Conservation (phyloP, 2,113 vertebrate genomes). For the Indri indri region DNA sequence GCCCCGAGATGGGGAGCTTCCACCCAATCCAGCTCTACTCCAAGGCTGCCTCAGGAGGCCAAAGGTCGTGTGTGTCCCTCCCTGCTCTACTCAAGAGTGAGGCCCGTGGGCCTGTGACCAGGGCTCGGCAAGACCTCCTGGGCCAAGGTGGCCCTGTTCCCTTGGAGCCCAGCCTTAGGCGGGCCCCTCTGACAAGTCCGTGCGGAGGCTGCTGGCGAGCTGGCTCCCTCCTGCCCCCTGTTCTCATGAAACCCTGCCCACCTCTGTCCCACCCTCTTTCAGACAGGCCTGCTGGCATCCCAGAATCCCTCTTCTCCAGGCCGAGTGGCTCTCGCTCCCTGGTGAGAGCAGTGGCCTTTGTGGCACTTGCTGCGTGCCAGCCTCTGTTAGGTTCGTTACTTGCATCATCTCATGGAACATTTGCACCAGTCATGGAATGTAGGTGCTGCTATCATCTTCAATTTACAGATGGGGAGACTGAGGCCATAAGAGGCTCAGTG, state of each 20-base stretch:
- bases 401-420: background rate
- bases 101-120: background rate
- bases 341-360: background rate
- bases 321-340: background rate
- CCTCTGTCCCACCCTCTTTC: background rate
- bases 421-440: accelerated
- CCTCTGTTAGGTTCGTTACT: background rate
- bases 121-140: background rate
- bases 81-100: background rate
- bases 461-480: background rate
- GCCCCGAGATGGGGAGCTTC: too few relatives aligned
- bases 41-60: background rate
- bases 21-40: background rate
- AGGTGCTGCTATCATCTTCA: background rate
- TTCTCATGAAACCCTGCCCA: background rate
- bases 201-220: background rate
- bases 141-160: background rate
- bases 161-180: background rate
- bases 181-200: background rate
- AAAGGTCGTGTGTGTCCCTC: background rate
- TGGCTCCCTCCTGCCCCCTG: background rate
- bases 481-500: background rate
- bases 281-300: background rate
- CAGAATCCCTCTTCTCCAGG: too few relatives aligned
- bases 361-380: accelerated